Evolutionary conservation across 2,888 invertebrate genomes (phyloP).

Genomic region (Thymelicus lineola): DNA sequence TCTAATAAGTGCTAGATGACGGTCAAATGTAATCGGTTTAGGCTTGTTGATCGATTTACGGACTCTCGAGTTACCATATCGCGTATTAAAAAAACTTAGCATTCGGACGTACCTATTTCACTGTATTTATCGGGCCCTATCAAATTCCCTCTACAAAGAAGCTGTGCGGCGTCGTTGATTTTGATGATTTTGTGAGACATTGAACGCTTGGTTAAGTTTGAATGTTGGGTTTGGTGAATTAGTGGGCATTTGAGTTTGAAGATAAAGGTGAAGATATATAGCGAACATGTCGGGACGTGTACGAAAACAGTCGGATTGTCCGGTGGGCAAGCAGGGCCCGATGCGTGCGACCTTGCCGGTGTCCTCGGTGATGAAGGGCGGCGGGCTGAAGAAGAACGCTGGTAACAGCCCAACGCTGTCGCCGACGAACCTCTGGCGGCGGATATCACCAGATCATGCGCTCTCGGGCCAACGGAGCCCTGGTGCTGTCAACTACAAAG

Average conservation of each 20-base stretch:
- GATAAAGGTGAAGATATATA: conserved; percentile 49
- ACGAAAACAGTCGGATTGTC: conserved; percentile 88
- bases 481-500: conserved; percentile 90
- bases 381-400: conserved; percentile 85
- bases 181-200: conserved; percentile 64
- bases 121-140: conserved; percentile 58
- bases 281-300: conserved; percentile 85
- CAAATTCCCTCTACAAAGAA: conserved; percentile 74
- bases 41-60: conserved; percentile 56
- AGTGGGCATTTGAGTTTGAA: conserved; percentile 52
- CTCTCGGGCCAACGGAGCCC: conserved; percentile 90
- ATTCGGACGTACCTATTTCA: conserved; percentile 50
- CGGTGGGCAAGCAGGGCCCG: conserved; percentile 86
- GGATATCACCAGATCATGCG: conserved; percentile 89
- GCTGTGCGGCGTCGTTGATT: conserved; percentile 73
- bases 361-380: conserved; percentile 89
- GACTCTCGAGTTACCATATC: conserved; percentile 53
- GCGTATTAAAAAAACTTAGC: conserved; percentile 50
- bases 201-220: conserved; percentile 52
- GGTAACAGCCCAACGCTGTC: conserved; percentile 88
- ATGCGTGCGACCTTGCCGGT: conserved; percentile 92
- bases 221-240: conserved; percentile 54
- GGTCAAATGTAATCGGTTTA: conserved; percentile 61
- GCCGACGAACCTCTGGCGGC: conserved; percentile 88
- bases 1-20: conserved; percentile 66